Evolutionary conservation across 2,113 vertebrate genomes (phyloP), one percentile per base, ranked within the genome.

Genomic region (Bubo blakistoni): DNA sequence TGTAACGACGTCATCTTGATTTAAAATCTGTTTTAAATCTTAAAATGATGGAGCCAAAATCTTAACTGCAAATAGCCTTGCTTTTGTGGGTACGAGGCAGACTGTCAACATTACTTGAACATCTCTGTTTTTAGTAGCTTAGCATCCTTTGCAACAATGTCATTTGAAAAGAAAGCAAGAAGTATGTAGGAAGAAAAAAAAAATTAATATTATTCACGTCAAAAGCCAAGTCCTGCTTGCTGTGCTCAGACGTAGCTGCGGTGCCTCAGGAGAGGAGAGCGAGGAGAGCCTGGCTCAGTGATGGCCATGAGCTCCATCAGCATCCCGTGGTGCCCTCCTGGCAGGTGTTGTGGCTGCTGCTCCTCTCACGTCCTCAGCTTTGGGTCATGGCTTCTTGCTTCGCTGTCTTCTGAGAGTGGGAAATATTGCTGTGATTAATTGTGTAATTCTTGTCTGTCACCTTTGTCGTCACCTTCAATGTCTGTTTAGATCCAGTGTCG

Each of bases 1-100:
- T 88, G 87, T 77, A 94, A 69, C 2, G 17, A 91, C 30, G 51
- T 95, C 93, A 94, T 96, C 84, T 88, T 95, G 96, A 90, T 96
- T 97, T 92, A 90, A 96, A 96, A 96, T 97, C 87, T 97, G 93
- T 80, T 96, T 96, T 92, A 95, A 96, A 97, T 95, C 89, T 90
- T 91, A 71, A 88, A 91, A 91, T 27, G 55, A 66, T 11, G 51
- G 76, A 90, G 81, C 63, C 76, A 93, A 85, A 86, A 94, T 88
- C 74, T 63, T 52, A 74, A 76, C 87, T 88, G 84, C 87, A 82
- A 91, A 90, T 88, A 90, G 42, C 74, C 54, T 82, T 79, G 83
- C 77, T 91, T 82, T 91, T 90, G 78, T 77, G 78, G 90, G 58
- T 42, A 82, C 1, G 3, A 77, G 71, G 81, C 86, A 82, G 84